phyloP scores from a whole-genome alignment of 1,140 invertebrate species.

The Olivierus martensii region DNA sequence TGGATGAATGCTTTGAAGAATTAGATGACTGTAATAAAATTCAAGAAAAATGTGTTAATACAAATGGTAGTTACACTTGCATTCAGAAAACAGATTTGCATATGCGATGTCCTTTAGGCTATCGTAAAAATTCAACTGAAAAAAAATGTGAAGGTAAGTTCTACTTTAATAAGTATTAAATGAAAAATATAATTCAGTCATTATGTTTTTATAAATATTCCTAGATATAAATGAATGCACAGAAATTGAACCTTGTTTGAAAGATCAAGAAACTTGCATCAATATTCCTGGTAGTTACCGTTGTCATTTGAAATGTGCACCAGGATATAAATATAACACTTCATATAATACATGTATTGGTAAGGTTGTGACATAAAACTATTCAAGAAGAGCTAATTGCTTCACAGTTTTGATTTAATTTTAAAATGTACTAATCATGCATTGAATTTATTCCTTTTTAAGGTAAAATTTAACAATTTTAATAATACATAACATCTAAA shows the following conservation, averaged over 20 bases:
- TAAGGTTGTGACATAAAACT: background rate
- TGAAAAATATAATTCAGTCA: too few species aligned
- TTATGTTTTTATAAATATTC: too few species aligned
- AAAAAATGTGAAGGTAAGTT: too few species aligned
- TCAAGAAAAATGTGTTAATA: constrained; percentile 53
- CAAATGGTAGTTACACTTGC: constrained; percentile 49
- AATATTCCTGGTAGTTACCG: constrained; percentile 42
- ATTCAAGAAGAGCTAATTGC: too few species aligned
- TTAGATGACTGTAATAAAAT: constrained; percentile 43
- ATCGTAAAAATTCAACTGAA: too few species aligned
- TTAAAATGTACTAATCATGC: too few species aligned
- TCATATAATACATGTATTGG: constrained; percentile 18
- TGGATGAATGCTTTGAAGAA: constrained; percentile 45
- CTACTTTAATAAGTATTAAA: too few species aligned
- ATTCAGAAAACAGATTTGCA: constrained; percentile 15
- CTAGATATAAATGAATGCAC: background rate
- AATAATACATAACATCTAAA: too few species aligned
- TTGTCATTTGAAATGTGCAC: constrained; percentile 46
- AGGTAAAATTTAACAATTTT: too few species aligned
- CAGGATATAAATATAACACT: constrained; percentile 48
- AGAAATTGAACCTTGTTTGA: constrained; percentile 2
- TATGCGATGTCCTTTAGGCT: too few species aligned
- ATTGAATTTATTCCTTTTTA: too few species aligned
- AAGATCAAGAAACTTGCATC: constrained; percentile 34
- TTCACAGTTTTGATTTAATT: too few species aligned